phyloP scores from a whole-genome alignment of 2,888 invertebrate genomes.

The Rhopalosiphum nymphaeae region DNA sequence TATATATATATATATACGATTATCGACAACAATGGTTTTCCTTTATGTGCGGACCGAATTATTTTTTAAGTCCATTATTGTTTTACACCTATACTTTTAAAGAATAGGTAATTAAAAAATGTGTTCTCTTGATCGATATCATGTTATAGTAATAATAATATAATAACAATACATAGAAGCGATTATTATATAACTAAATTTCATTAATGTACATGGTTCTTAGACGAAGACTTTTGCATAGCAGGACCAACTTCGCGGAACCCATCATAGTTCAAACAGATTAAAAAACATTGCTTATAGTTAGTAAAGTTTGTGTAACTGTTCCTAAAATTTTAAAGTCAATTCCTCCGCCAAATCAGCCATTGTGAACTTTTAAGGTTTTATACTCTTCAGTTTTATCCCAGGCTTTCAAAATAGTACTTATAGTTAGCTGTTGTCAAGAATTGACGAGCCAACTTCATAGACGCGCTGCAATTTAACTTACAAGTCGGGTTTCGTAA shows the following conservation, averaged over 20 bases:
- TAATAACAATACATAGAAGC: background rate
- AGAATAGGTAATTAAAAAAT: background rate
- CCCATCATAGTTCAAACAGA: background rate
- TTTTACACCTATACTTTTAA: background rate
- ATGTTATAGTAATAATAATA: background rate
- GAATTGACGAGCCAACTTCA: background rate
- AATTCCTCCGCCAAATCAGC: too few species aligned
- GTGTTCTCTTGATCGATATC: background rate
- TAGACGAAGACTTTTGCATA: background rate
- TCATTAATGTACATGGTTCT: background rate
- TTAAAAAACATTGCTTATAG: background rate
- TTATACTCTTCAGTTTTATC: background rate
- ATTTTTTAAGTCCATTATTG: background rate
- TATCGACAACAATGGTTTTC: background rate
- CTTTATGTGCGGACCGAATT: background rate
- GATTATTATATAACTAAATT: background rate
- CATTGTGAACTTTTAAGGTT: background rate
- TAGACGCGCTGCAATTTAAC: background rate
- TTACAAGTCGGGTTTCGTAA: background rate
- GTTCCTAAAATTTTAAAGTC: background rate
- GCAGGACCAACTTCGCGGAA: background rate
- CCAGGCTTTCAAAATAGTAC: background rate
- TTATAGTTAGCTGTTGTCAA: background rate
- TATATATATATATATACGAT: background rate
- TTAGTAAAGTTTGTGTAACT: background rate